Evolutionary conservation across 2,888 invertebrate genomes (phyloP).

Genomic region (Meloe dianella): DNA sequence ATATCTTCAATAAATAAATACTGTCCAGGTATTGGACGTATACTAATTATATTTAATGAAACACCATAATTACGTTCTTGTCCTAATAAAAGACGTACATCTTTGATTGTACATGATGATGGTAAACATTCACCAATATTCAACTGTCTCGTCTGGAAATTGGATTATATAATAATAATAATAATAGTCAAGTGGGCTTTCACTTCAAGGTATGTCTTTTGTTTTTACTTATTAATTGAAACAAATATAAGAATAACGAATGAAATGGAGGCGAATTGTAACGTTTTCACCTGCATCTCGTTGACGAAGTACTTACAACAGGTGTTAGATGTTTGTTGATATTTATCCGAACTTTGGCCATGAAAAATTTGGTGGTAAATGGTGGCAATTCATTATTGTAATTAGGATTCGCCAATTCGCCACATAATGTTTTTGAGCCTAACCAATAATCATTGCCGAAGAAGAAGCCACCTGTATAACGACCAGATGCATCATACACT

Average conservation of each 20-base stretch:
- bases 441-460: constrained; percentile 85
- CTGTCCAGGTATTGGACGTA: constrained; percentile 73
- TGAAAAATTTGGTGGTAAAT: constrained; percentile 67
- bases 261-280: too few relatives aligned
- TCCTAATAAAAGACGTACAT: constrained; percentile 60
- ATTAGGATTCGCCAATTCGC: constrained; percentile 66
- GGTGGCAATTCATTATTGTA: constrained; percentile 66
- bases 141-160: constrained; percentile 68
- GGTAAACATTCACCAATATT: constrained; percentile 80
- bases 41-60: constrained; percentile 64
- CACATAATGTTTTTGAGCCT: constrained; percentile 74
- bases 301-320: constrained; percentile 54
- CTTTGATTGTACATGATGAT: constrained; percentile 66
- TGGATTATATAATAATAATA: constrained; percentile 16
- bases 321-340: constrained; percentile 53
- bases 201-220: too few relatives aligned
- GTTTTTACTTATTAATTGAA: too few relatives aligned
- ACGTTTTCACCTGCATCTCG: too few relatives aligned
- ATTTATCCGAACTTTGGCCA: constrained; percentile 61
- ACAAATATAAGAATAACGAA: too few relatives aligned
- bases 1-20: constrained; percentile 69
- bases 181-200: too few relatives aligned
- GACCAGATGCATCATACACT: constrained; percentile 84
- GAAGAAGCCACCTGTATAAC: constrained; percentile 76
- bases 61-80: constrained; percentile 52